These are phyloP conservation scores for Prionace glauca DNA, from an alignment of 2,797 vertebrate genomes.

Conservation along the genomic window DNA sequence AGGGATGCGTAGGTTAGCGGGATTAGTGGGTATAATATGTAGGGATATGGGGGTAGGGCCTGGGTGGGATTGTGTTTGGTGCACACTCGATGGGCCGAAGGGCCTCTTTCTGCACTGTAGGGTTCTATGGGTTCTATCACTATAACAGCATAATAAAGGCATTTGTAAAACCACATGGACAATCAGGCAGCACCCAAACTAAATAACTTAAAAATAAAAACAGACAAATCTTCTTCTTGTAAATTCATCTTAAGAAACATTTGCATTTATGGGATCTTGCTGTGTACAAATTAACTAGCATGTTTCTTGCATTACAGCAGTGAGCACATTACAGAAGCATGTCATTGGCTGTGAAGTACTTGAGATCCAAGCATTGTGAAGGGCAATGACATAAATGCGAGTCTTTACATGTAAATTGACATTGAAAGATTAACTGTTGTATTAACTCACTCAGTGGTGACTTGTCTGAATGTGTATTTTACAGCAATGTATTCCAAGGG, in stretches of 20 bases:
- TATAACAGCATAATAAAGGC: not conserved
- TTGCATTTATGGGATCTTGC: not conserved
- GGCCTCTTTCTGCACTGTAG: too few relatives aligned
- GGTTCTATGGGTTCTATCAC: too few relatives aligned
- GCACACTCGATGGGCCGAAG: too few relatives aligned
- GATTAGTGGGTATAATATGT: too few relatives aligned
- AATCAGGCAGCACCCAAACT: not conserved
- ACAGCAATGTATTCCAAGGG: constrained; percentile 84
- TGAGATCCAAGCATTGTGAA: not conserved
- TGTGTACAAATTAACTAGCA: not conserved
- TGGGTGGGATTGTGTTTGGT: too few relatives aligned
- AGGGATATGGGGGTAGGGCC: too few relatives aligned
- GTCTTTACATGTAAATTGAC: not conserved
- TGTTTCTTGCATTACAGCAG: not conserved
- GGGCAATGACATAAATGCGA: not conserved
- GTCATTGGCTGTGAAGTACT: not conserved
- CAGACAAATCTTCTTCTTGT: not conserved
- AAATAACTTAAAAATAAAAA: not conserved
- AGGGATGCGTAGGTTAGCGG: too few relatives aligned
- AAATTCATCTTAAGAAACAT: not conserved
- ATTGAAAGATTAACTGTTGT: not conserved
- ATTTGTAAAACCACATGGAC: not conserved
- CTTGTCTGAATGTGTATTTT: constrained; percentile 41
- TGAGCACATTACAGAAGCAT: not conserved
- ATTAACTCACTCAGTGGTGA: not conserved